phyloP scores from a whole-genome alignment of 1,140 invertebrate genomes.

The Homalodisca vitripennis region DNA sequence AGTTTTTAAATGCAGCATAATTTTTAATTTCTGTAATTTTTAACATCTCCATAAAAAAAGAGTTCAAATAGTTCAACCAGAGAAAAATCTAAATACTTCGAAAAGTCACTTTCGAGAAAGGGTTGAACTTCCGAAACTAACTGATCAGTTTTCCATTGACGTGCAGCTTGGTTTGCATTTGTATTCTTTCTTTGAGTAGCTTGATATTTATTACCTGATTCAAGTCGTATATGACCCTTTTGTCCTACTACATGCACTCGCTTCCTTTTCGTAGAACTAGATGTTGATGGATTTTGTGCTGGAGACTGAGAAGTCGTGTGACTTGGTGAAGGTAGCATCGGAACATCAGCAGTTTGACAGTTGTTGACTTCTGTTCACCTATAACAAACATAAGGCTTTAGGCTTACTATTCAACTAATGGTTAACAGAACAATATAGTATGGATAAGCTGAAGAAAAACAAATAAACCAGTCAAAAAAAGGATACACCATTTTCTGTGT shows the following conservation, averaged over 20 bases:
- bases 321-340: background rate
- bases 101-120: slow-evolving; percentile 29
- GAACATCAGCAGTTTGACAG: background rate
- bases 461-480: background rate
- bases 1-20: slow-evolving; percentile 28
- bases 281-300: too few species aligned
- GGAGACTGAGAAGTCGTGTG: too few species aligned
- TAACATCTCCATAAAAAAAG: slow-evolving; percentile 21
- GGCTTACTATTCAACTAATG: too few species aligned
- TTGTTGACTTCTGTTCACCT: background rate
- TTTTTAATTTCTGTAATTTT: slow-evolving; percentile 20
- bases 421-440: too few species aligned
- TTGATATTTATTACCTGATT: slow-evolving; percentile 7
- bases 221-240: background rate
- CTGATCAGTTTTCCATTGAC: too few species aligned
- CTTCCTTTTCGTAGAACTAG: too few species aligned
- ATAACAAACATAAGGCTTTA: background rate
- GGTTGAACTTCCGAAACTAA: background rate
- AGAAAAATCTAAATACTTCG: too few species aligned
- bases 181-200: slow-evolving; percentile 1
- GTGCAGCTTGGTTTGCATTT: background rate
- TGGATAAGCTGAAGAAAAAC: background rate
- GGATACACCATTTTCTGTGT: background rate
- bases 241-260: too few species aligned
- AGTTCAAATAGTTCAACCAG: too few species aligned